phyloP scores from a whole-genome alignment of 1,140 invertebrate species.

The Drosophila neocordata region DNA sequence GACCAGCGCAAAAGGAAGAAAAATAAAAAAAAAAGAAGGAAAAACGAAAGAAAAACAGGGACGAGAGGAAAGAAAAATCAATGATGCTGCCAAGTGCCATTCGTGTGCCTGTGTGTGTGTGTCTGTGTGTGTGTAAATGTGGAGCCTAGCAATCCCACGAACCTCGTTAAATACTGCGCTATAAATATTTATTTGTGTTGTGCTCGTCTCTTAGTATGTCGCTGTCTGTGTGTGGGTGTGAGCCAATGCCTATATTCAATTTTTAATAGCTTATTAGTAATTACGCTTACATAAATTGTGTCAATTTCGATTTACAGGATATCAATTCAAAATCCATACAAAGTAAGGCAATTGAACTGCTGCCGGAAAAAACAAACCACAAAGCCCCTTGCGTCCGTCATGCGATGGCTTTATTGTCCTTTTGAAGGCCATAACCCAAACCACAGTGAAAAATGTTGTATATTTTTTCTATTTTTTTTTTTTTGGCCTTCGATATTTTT shows the following conservation, averaged over 20 bases:
- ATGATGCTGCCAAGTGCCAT: slow-evolving; percentile 73
- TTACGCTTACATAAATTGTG: slow-evolving; percentile 22
- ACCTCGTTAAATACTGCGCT: slow-evolving; percentile 12
- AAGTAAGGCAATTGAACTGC: not conserved
- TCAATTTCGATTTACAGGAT: not conserved
- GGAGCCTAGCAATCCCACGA: slow-evolving; percentile 17
- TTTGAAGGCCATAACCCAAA: not conserved
- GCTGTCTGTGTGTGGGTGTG: slow-evolving; percentile 1
- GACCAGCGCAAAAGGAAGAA: slow-evolving; percentile 31
- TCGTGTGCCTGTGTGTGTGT: slow-evolving; percentile 25
- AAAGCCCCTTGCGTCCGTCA: not conserved
- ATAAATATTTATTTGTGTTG: slow-evolving; percentile 8
- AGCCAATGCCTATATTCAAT: slow-evolving; percentile 37
- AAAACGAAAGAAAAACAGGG: slow-evolving; percentile 11
- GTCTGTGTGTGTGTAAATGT: slow-evolving; percentile 8
- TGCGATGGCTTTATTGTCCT: not conserved
- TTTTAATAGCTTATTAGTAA: slow-evolving; percentile 42
- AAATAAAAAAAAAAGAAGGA: no score
- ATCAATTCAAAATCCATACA: not conserved
- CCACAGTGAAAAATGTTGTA: no score
- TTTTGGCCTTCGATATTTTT: no score
- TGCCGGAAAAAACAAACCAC: no score
- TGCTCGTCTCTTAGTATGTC: not conserved
- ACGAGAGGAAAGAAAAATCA: slow-evolving; percentile 62
- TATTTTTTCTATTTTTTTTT: no score